These are phyloP conservation scores for Epinotia brunnichana DNA, from an alignment of 2,888 invertebrate species.

Conservation along the genomic window DNA sequence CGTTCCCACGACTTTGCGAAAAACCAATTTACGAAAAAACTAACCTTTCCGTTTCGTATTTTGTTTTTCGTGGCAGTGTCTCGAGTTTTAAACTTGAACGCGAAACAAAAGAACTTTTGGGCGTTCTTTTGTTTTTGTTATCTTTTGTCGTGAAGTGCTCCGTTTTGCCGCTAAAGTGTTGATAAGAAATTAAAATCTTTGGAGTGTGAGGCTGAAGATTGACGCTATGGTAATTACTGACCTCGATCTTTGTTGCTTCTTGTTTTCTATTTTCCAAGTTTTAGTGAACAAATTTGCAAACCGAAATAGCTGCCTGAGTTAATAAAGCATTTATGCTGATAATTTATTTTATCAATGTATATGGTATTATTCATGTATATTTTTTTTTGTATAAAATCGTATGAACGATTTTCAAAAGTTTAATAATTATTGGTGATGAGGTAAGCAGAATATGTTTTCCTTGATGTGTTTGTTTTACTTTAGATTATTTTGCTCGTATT, in stretches of 20 bases:
- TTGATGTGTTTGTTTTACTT: too few relatives aligned
- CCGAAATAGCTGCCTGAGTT: neutral
- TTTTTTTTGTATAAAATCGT: neutral
- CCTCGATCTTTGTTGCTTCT: conserved; percentile 31
- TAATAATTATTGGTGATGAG: too few relatives aligned
- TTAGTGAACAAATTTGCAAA: conserved; percentile 13
- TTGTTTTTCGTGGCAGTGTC: conserved; percentile 35
- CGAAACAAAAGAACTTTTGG: conserved; percentile 45
- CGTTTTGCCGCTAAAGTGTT: conserved; percentile 47
- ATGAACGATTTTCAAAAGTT: too few relatives aligned
- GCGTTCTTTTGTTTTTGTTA: conserved; percentile 44
- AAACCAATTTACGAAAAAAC: conserved; percentile 49
- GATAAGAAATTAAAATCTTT: conserved; percentile 44
- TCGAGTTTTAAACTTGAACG: conserved; percentile 45
- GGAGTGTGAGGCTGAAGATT: conserved; percentile 33
- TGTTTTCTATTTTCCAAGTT: conserved; percentile 15
- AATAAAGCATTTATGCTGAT: neutral
- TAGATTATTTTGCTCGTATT: too few relatives aligned
- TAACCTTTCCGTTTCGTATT: conserved; percentile 21
- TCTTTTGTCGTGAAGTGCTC: conserved; percentile 48
- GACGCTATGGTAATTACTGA: conserved; percentile 43
- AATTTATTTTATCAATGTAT: neutral
- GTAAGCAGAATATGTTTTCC: too few relatives aligned
- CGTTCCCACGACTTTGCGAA: conserved; percentile 49
- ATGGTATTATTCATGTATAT: neutral